Evolutionary conservation across 1,140 invertebrate species (phyloP).

Genomic region (Eueides isabella): DNA sequence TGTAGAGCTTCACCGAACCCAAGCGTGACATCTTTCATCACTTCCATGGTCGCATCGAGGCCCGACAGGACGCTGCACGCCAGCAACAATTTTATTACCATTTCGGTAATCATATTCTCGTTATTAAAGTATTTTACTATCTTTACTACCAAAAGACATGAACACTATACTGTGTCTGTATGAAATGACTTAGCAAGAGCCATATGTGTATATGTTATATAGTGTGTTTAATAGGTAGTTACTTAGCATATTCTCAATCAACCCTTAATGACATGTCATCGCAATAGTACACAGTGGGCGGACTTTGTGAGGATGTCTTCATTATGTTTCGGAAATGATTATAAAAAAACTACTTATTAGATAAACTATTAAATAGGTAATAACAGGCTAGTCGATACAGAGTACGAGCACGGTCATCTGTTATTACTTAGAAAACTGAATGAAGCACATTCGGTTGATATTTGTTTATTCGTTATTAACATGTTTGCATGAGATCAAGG

Average conservation of each 20-base stretch:
- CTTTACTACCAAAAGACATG: not conserved
- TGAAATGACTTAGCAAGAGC: not conserved
- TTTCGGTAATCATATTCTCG: not conserved
- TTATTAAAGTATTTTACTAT: not conserved
- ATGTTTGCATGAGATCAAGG: not conserved
- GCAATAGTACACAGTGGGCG: slow-evolving; percentile 29
- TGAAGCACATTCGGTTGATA: not conserved
- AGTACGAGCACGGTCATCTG: not conserved
- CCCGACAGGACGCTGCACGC: not conserved
- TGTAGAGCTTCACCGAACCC: slow-evolving; percentile 73
- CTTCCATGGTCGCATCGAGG: slow-evolving; percentile 28
- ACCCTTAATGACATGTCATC: slow-evolving; percentile 1
- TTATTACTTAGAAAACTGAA: not conserved
- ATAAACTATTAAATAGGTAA: not conserved
- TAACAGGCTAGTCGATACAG: not conserved
- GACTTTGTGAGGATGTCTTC: not conserved
- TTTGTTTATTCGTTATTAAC: not conserved
- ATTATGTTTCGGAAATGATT: not conserved
- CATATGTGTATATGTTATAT: not conserved
- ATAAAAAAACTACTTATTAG: not conserved
- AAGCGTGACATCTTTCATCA: slow-evolving; percentile 74
- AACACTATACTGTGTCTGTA: not conserved
- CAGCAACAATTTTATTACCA: not conserved
- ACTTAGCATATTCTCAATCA: not conserved
- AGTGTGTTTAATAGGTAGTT: not conserved